Evolutionary conservation across 2,113 vertebrate species (phyloP).

Genomic region (Archilochus colubris): DNA sequence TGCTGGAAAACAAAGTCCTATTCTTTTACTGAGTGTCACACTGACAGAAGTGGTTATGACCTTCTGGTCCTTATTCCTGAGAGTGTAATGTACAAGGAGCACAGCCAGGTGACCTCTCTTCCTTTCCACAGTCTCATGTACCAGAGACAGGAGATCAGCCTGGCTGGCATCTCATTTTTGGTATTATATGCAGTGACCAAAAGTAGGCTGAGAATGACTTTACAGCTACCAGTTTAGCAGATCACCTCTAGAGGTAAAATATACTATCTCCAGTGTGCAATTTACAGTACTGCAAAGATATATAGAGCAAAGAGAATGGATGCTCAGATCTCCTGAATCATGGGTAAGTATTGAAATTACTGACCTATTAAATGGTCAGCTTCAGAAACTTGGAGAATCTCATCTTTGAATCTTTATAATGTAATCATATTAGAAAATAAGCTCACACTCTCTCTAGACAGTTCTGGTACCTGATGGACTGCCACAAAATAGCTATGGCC

Average conservation of each 20-base stretch:
- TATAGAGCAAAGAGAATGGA: neutral
- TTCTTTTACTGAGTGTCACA: neutral
- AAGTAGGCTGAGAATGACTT: neutral
- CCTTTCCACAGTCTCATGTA: neutral
- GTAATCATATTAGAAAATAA: neutral
- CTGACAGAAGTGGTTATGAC: neutral
- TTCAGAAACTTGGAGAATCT: neutral
- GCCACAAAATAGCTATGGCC: neutral
- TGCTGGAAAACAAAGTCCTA: neutral
- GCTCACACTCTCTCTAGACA: neutral
- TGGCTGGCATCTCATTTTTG: neutral
- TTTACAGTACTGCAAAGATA: neutral
- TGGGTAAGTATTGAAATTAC: neutral
- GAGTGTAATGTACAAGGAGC: neutral
- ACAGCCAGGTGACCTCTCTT: neutral
- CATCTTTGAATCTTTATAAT: neutral
- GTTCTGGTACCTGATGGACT: neutral
- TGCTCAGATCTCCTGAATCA: neutral
- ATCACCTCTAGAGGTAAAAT: neutral
- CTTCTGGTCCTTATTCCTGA: neutral
- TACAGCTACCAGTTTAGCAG: neutral
- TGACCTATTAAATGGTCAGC: neutral
- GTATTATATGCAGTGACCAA: neutral
- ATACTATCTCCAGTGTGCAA: neutral
- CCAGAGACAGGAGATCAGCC: neutral